Evolutionary conservation across 2,888 invertebrate genomes (phyloP), one percentile per base, ranked within the genome.

Genomic region (Papilio demoleus): DNA sequence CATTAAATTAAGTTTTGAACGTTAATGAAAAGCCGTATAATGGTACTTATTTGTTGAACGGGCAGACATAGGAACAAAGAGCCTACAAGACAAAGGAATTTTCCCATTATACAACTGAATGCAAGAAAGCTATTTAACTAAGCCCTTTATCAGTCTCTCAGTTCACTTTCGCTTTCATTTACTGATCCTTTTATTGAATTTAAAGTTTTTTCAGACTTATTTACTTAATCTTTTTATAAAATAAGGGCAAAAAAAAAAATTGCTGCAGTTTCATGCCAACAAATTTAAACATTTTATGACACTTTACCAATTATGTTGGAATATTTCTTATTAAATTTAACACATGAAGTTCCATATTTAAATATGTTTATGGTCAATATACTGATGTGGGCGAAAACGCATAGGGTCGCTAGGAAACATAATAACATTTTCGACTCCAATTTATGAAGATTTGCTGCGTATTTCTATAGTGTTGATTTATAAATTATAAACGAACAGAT

Each of bases 31-130:
- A 5, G 22, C 5, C 12, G n/a, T 22, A 42, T 11, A 40, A 42
- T 24, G 27, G n/a, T 19, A 24, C 36, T 24, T 27, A 53, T 53
- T 34, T 53, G 40, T 40, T 64, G 53, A 64, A 36, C 9, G 8
- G 40, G 60, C 53, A 22, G 38, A 19, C n/a, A 53, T 65, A 38
- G 31, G 17, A 56, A 65, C 65, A 65, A 65, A 65, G 53, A 56
- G n/a, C 9, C 4, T 14, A 31, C 14, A 50, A 63, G 63, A 63
- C 63, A 63, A 63, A 63, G 36, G 50, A 50, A 63, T 40, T 63
- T 50, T n/a, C 24, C 50, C n/a, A 50, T 50, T 50, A 50, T 63
- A 38, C 22, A 12, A n/a, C 36, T 19, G 17, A 63, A 50, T 36
- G 36, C 36, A 50, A 38, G 50, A 24, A 38, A 63, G 24, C 47